Percentiles rank a stretch among this genome's conserved stretches.
phyloP scores from a whole-genome alignment of 1,140 invertebrate species.

The Penaeus chinensis region DNA sequence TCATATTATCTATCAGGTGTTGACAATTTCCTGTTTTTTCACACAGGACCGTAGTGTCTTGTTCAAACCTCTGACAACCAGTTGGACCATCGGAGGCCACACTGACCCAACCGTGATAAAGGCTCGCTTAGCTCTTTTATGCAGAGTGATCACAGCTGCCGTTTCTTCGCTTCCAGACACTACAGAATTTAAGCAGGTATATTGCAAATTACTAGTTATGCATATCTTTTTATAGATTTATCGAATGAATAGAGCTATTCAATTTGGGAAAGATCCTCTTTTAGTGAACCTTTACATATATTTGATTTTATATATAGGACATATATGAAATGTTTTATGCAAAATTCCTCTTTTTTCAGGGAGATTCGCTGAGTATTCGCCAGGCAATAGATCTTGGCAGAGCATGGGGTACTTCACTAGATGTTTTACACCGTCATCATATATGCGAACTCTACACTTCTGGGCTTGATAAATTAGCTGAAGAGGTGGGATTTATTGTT shows the following conservation, averaged over 20 bases:
- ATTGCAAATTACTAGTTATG: neutral
- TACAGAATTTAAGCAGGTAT: slow-evolving; percentile 19
- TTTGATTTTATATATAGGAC: too few relatives aligned
- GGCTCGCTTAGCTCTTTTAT: slow-evolving; percentile 37
- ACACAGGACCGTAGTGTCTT: slow-evolving; percentile 44
- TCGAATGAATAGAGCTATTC: too few relatives aligned
- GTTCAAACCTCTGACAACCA: slow-evolving; percentile 44
- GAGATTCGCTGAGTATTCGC: slow-evolving; percentile 68
- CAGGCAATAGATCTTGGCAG: slow-evolving; percentile 67
- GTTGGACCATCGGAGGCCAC: slow-evolving; percentile 35
- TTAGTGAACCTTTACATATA: too few relatives aligned
- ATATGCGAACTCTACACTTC: slow-evolving; percentile 70
- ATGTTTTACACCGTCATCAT: slow-evolving; percentile 68
- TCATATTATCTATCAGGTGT: too few relatives aligned
- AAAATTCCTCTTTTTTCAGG: slow-evolving; percentile 63
- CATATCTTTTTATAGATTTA: too few relatives aligned
- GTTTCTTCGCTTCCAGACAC: slow-evolving; percentile 38
- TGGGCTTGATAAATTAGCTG: slow-evolving; percentile 70
- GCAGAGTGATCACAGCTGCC: slow-evolving; percentile 35
- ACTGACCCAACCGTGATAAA: slow-evolving; percentile 33
- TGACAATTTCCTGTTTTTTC: too few relatives aligned
- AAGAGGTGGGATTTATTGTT: slow-evolving; percentile 67
- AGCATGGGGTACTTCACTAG: slow-evolving; percentile 69
- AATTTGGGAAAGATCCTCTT: too few relatives aligned
- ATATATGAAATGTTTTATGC: too few relatives aligned